Evolutionary conservation across 2,888 invertebrate species (phyloP), one percentile per base, ranked within the genome.

Genomic region (Ethmia dodecea): DNA sequence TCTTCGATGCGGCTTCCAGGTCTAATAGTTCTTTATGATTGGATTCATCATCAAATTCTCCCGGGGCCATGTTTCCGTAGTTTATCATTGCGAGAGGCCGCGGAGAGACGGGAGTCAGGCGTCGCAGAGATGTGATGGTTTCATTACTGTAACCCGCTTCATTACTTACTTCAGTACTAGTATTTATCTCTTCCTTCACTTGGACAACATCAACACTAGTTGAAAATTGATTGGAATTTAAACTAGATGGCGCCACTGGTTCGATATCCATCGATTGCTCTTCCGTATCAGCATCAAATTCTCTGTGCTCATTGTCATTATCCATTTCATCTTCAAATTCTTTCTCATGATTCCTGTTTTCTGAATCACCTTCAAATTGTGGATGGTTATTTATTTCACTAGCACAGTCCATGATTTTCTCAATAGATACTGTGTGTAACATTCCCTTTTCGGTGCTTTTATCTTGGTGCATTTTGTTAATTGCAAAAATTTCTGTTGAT

Each of bases 211-310:
- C 67, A 18, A 61, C 43, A 15, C 52, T 54, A 6, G 52, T 55
- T 9, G 56, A 52, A 14, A 58, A 70, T 22, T 57, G 55, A 34
- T 52, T 51, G 6, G 59, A 44, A 20, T 53, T 60, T 8, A 67
- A 40, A 40, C 53, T 66, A 15, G 67, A 60, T 5, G 62, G 52
- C 24, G 64, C 62, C 2, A 64, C 60, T 4, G 75, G 72, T 42
- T 81, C 80, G 28, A 79, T 69, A 22, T 81, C 79, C 76, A 79
- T 73, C 1, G 81, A 75, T 35, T 73, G 77, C 38, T 76, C 79
- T 38, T 76, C 79, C 12, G 71, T 73, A 33, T 79, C 72, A 24
- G 70, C 75, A 49, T 81, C 77, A 52, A 79, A 78, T 16, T 64
- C 66, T 41, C 55, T 33, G 6, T 62, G 69, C 24, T 65, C 63